phyloP scores from a whole-genome alignment of 2,113 vertebrate species.

The Dasypus novemcinctus region DNA sequence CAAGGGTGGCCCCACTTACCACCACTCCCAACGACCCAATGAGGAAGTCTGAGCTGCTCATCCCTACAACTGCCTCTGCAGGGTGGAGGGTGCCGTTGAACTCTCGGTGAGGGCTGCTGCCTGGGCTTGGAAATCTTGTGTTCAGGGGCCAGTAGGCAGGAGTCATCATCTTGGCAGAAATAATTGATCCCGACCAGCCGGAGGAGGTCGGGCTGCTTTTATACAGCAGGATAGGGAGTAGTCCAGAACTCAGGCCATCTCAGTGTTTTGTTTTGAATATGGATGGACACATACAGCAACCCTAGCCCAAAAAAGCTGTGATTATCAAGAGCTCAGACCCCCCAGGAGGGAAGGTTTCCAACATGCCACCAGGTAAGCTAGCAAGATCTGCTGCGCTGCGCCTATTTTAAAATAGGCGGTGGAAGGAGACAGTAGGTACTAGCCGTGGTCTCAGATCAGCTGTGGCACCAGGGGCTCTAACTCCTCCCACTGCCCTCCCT shows the following conservation, averaged over 20 bases:
- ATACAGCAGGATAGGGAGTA: rapidly evolving
- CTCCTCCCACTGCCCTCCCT: neutral
- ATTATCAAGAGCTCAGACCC: neutral
- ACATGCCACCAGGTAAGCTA: neutral
- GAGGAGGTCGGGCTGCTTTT: neutral
- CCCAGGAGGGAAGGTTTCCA: neutral
- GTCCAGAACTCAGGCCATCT: neutral
- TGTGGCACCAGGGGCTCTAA: neutral
- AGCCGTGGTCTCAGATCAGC: too few relatives aligned
- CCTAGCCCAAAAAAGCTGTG: neutral
- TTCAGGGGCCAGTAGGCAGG: neutral
- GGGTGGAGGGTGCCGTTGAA: neutral
- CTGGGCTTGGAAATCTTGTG: neutral
- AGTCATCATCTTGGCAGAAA: neutral
- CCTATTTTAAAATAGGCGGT: neutral
- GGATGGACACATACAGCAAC: neutral
- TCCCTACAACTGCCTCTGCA: neutral
- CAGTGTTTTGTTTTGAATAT: neutral
- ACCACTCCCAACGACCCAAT: rapidly evolving
- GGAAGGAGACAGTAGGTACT: neutral
- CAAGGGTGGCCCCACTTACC: neutral
- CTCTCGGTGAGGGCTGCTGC: neutral
- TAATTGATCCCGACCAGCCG: neutral
- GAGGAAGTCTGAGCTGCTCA: neutral
- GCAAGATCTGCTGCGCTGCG: neutral